Conservation (phyloP, 2,113 vertebrate genomes). For the Athene cunicularia region DNA sequence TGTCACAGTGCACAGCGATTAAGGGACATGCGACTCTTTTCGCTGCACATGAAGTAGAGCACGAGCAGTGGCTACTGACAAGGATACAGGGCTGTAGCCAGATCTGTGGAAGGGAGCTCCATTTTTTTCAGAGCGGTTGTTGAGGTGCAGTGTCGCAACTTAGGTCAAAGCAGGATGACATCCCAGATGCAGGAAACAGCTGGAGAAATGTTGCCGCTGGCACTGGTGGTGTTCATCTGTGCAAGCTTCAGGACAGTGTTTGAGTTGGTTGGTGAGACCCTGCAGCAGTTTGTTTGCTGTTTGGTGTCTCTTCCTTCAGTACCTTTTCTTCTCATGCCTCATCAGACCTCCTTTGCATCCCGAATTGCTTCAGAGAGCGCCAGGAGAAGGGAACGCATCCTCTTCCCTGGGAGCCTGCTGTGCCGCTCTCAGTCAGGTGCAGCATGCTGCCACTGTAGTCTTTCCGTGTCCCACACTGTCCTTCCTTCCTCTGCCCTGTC, state of each 20-base stretch:
- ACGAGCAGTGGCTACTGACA: accelerated
- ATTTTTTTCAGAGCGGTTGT: accelerated
- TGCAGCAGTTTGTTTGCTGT: background rate
- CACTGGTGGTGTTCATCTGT: background rate
- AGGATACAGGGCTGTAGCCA: background rate
- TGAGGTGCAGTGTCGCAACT: too few relatives aligned
- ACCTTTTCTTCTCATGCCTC: background rate
- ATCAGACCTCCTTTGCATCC: accelerated
- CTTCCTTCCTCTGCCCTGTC: background rate
- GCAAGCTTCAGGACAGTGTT: background rate
- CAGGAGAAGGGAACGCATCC: background rate
- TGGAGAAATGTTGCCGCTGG: background rate
- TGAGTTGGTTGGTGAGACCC: background rate
- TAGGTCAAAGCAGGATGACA: background rate
- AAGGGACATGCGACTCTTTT: accelerated
- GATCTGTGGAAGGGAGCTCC: background rate
- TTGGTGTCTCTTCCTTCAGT: background rate
- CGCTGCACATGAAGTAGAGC: accelerated
- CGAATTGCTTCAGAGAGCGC: background rate
- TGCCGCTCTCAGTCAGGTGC: background rate
- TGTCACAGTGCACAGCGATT: accelerated
- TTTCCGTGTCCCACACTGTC: accelerated
- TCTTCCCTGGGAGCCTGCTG: background rate
- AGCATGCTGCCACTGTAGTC: accelerated
- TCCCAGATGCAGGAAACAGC: background rate